Conservation (phyloP, 1,140 invertebrate genomes). For the Drosophila repletoides region DNA sequence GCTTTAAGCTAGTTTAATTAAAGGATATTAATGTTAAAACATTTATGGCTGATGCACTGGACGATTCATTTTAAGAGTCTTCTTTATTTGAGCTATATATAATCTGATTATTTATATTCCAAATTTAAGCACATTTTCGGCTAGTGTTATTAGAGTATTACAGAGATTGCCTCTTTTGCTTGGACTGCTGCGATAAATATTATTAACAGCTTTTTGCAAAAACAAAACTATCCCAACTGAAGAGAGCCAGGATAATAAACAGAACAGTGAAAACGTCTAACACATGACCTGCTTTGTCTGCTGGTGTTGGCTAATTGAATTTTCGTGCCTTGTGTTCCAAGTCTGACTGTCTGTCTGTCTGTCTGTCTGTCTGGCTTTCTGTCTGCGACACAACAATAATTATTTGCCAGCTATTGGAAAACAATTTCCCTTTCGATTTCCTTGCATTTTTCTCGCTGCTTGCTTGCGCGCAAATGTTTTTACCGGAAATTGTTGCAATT, state of each 20-base stretch:
- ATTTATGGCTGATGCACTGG: too few relatives aligned
- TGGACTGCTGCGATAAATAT: background rate
- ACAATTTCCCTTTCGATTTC: constrained; percentile 79
- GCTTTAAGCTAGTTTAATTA: too few relatives aligned
- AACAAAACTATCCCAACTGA: background rate
- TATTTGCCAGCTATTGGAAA: constrained; percentile 78
- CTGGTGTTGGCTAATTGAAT: constrained; percentile 35
- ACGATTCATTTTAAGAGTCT: too few relatives aligned
- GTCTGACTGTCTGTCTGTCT: background rate
- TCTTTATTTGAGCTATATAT: too few relatives aligned
- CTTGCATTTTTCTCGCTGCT: constrained; percentile 39
- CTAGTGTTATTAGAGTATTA: too few relatives aligned
- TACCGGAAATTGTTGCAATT: constrained; percentile 75
- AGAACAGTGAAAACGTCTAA: too few relatives aligned
- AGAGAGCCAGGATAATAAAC: background rate
- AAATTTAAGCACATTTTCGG: too few relatives aligned
- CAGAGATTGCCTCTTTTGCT: too few relatives aligned
- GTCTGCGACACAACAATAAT: constrained; percentile 49
- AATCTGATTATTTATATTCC: too few relatives aligned
- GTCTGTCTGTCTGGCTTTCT: background rate
- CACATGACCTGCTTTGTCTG: background rate
- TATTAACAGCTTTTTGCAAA: background rate
- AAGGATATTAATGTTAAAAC: too few relatives aligned
- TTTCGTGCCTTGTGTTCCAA: background rate
- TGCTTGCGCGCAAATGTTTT: constrained; percentile 46